Percentiles rank a stretch among this genome's conserved stretches.
Conservation (phyloP, 1,140 invertebrate genomes). For the Brachionus angularis region DNA sequence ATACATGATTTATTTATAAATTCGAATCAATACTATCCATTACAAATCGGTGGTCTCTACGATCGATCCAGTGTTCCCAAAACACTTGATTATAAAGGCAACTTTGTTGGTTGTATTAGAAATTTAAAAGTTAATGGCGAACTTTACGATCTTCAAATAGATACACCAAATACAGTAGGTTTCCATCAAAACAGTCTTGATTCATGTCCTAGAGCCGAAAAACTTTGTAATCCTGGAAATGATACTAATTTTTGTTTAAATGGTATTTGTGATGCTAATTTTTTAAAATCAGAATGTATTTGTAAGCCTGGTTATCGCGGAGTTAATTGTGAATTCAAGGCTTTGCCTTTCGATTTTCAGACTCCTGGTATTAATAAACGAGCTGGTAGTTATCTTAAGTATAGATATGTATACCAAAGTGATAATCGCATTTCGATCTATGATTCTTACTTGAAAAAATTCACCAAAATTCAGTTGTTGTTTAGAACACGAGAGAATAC, state of each 20-base stretch:
- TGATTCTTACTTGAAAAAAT: constrained; percentile 44
- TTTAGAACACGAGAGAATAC: constrained; percentile 80
- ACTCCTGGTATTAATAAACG: constrained; percentile 69
- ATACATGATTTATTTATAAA: constrained; percentile 40
- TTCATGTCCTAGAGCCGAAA: constrained; percentile 11
- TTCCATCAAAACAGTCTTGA: constrained; percentile 11
- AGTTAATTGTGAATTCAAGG: constrained; percentile 69
- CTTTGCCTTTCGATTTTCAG: constrained; percentile 64
- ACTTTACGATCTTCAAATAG: constrained; percentile 34
- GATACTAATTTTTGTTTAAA: constrained; percentile 60
- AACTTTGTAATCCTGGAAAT: constrained; percentile 10
- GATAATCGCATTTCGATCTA: constrained; percentile 14
- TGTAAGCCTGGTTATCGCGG: constrained; percentile 74
- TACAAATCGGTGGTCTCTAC: constrained; percentile 44
- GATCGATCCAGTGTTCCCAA: not conserved
- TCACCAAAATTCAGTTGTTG: constrained; percentile 79
- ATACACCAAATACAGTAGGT: not conserved
- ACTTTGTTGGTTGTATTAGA: constrained; percentile 28
- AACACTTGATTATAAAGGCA: constrained; percentile 30
- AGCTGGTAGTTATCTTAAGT: constrained; percentile 86
- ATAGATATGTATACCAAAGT: constrained; percentile 62
- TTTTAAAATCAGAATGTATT: constrained; percentile 70
- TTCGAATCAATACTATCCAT: constrained; percentile 35
- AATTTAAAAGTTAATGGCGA: constrained; percentile 27
- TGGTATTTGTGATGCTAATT: constrained; percentile 84